phyloP scores from a whole-genome alignment of 2,797 vertebrate species.

The Numenius phaeopus region DNA sequence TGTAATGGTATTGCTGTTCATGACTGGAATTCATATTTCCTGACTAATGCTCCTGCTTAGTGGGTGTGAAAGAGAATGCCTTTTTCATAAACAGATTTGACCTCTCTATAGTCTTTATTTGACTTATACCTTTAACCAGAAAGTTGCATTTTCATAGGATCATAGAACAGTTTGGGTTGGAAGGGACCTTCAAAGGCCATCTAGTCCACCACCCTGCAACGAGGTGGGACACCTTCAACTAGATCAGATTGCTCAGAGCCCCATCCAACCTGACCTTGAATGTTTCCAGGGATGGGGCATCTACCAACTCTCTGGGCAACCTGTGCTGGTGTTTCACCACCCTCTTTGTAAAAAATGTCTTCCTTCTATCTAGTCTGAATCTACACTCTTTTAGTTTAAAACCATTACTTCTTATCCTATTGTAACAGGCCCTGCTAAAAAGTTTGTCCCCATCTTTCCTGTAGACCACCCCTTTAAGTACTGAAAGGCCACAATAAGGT shows the following conservation, averaged over 20 bases:
- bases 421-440: not conserved
- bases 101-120: not conserved
- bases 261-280: not conserved
- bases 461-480: not conserved
- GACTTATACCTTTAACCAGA: not conserved
- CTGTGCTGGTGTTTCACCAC: not conserved
- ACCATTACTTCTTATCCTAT: not conserved
- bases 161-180: not conserved
- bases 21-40: not conserved
- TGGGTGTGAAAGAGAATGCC: not conserved
- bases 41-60: not conserved
- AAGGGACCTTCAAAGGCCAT: not conserved
- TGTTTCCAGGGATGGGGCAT: not conserved
- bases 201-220: not conserved
- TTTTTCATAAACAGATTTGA: not conserved
- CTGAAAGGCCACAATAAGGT: not conserved
- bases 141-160: not conserved
- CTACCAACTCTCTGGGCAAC: not conserved
- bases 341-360: not conserved
- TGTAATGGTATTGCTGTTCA: not conserved
- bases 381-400: not conserved
- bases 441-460: not conserved
- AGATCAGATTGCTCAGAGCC: not conserved
- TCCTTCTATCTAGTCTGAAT: not conserved
- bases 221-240: not conserved